These are phyloP conservation scores for Melieria crassipennis DNA, from an alignment of 2,888 invertebrate genomes.

Conservation along the genomic window DNA sequence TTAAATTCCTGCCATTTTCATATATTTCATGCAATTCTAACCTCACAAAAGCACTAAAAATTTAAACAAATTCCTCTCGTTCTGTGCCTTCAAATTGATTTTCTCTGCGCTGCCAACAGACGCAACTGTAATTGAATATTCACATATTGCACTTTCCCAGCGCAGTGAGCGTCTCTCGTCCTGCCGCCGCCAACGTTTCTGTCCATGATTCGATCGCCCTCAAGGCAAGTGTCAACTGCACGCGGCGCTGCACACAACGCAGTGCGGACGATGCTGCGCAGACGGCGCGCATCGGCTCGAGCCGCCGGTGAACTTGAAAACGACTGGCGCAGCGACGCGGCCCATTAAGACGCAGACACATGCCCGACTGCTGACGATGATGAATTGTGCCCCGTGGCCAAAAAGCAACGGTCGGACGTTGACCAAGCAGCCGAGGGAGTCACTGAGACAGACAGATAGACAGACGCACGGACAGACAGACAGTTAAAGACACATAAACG, in stretches of 20 bases:
- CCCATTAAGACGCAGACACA: background rate
- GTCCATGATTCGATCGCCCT: background rate
- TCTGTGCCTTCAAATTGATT: no score
- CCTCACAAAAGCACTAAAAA: no score
- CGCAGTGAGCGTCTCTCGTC: no score
- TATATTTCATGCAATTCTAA: no score
- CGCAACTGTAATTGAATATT: no score
- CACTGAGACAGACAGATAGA: background rate
- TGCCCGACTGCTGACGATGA: conserved; percentile 22
- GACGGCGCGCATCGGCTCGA: conserved; percentile 4
- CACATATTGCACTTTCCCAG: no score
- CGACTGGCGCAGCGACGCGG: background rate
- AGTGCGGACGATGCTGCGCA: background rate
- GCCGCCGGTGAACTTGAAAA: conserved; percentile 27
- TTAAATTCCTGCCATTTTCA: no score
- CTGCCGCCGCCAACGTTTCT: no score
- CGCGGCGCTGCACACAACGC: background rate
- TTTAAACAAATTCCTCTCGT: no score
- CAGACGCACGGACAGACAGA: background rate
- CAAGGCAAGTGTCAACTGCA: conserved; percentile 26
- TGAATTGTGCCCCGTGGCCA: conserved; percentile 28
- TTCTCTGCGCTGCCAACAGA: no score
- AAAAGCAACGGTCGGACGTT: conserved; percentile 14
- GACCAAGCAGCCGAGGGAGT: background rate
- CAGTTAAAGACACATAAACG: background rate